Evolutionary conservation across 2,888 invertebrate genomes (phyloP), one percentile per base, ranked within the genome.

Genomic region (Drosophila ezoana): DNA sequence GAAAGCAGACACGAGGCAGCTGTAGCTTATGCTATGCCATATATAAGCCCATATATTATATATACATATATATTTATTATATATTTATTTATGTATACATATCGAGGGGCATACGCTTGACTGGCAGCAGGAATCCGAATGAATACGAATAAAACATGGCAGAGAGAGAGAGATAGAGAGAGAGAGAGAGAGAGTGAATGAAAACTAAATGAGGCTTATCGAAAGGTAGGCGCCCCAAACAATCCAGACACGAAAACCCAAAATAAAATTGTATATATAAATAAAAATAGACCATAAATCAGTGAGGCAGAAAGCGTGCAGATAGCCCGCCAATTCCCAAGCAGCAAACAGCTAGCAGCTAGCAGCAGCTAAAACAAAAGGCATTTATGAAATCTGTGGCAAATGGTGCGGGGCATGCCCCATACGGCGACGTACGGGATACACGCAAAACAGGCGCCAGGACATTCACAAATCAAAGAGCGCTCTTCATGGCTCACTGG

Each of bases 141-240:
- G 38, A 51, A 38, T 51, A 23, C 44, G 43, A 43, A 45, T 40
- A 51, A 37, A 74, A 41, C 41, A 53, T 40, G 47, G 49, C 37
- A 49, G 28, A 37, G 33, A 40, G 33, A 20, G 16, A 33, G 18
- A 1, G 38, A 32, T n/a, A 37, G 33, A 40, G 33, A 49, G 28
- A 37, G 33, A 40, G 33, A 20, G 16, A 33, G 18, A 1, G 38
- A 32, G 57, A 70, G 51, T 74, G 67, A 81, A 86, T 81, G 81
- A 63, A 81, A 87, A 81, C 73, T 85, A 82, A 82, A 82, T 82
- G 82, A 79, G 72, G 82, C 82, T 83, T 83, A 88, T 87, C 82
- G 65, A 74, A 64, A 53, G 72, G 53, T 51, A 45, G 60, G 11
- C 32, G 18, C 11, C 23, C 18, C 41, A 10, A 3, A 18, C 37